Evolutionary conservation across 2,113 vertebrate species (phyloP).

Genomic region (Diphyllodes magnificus): DNA sequence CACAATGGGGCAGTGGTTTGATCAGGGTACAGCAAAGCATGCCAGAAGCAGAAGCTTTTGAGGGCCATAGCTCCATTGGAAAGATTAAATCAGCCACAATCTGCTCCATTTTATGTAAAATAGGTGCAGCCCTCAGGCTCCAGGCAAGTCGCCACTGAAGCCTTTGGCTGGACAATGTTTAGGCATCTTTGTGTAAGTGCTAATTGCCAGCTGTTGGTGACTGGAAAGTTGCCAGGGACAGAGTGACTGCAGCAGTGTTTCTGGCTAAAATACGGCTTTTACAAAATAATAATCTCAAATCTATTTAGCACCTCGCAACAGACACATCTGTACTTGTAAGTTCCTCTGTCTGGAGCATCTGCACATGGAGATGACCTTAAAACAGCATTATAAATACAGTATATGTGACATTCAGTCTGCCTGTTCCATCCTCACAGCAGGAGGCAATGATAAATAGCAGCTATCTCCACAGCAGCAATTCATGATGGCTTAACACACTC

Average conservation of each 20-base stretch:
- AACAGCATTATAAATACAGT: slow-evolving; percentile 11
- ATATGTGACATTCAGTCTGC: slow-evolving; percentile 4
- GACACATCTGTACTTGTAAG: background rate
- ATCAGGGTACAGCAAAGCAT: background rate
- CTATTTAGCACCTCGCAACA: background rate
- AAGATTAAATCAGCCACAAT: slow-evolving; percentile 33
- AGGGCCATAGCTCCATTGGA: background rate
- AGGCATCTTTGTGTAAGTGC: slow-evolving; percentile 39
- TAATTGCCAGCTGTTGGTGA: slow-evolving; percentile 61
- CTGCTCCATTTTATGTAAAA: slow-evolving; percentile 50
- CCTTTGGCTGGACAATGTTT: slow-evolving; percentile 24
- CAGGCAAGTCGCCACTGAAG: background rate
- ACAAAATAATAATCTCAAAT: background rate
- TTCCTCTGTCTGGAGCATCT: slow-evolving; percentile 5
- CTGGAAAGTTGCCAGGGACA: slow-evolving; percentile 35
- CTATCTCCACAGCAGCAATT: background rate
- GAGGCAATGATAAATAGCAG: slow-evolving; percentile 19
- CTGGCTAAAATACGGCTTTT: background rate
- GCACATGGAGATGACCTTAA: slow-evolving; percentile 33
- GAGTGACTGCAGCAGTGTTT: background rate
- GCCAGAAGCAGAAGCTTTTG: slow-evolving; percentile 37
- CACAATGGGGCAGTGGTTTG: background rate
- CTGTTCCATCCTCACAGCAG: background rate
- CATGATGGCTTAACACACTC: background rate
- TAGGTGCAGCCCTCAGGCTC: slow-evolving; percentile 10